Evolutionary conservation across 1,140 invertebrate species (phyloP).

Genomic region (Ceratina calcarata): DNA sequence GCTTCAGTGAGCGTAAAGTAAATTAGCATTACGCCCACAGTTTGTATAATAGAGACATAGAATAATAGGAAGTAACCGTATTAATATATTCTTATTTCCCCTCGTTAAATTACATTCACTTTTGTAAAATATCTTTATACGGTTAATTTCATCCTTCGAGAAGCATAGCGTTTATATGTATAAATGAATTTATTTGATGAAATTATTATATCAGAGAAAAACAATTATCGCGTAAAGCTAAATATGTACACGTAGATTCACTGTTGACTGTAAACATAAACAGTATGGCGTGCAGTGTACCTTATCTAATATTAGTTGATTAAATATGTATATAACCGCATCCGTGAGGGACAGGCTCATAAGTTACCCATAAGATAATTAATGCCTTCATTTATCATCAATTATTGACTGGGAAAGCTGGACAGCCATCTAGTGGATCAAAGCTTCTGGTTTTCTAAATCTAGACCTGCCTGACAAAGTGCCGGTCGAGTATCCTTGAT

Average conservation of each 20-base stretch:
- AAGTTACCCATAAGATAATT: constrained; percentile 2
- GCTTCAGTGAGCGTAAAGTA: background rate
- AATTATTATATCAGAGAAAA: no score
- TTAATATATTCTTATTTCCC: no score
- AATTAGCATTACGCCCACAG: background rate
- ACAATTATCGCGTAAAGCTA: background rate
- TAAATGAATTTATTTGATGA: background rate
- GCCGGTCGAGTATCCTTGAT: no score
- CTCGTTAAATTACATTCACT: no score
- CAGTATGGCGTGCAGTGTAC: background rate
- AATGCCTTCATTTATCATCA: constrained; percentile 1
- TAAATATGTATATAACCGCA: background rate
- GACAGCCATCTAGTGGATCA: background rate
- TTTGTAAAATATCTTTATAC: no score
- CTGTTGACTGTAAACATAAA: background rate
- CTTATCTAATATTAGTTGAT: background rate
- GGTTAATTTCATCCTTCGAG: no score
- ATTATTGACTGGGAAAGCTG: constrained; percentile 11
- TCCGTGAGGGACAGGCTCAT: background rate
- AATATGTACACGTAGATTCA: background rate
- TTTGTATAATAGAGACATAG: background rate
- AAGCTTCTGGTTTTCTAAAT: background rate
- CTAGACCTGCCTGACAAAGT: no score
- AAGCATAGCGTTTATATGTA: background rate
- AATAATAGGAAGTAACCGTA: background rate